phyloP scores from a whole-genome alignment of 2,888 invertebrate genomes.

The Diarsia dahlii region DNA sequence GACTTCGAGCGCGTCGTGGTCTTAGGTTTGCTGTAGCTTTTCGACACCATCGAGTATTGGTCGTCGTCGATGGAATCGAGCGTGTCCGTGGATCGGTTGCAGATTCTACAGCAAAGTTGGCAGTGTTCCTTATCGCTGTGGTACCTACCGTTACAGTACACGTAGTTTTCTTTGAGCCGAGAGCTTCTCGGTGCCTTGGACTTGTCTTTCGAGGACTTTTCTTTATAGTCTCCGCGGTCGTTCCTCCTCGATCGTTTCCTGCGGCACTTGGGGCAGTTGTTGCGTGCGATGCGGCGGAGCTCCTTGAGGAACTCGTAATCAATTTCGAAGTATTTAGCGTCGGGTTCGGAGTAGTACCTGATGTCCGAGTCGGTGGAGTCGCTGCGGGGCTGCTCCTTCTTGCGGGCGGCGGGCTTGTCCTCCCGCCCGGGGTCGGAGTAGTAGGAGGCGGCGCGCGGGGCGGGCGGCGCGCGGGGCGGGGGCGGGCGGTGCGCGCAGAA shows the following conservation, averaged over 20 bases:
- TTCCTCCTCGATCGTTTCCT: slow-evolving; percentile 73
- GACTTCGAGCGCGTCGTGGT: slow-evolving; percentile 73
- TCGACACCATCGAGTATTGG: slow-evolving; percentile 81
- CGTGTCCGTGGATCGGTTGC: slow-evolving; percentile 84
- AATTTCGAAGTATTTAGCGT: slow-evolving; percentile 88
- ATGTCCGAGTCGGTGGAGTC: slow-evolving; percentile 79
- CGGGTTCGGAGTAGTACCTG: slow-evolving; percentile 88
- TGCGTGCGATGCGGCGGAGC: slow-evolving; percentile 83
- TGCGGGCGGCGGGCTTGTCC: slow-evolving; percentile 59
- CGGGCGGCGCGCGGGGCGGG: slow-evolving; percentile 68
- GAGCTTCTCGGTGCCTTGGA: slow-evolving; percentile 67
- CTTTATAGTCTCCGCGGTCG: slow-evolving; percentile 60
- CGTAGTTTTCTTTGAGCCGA: slow-evolving; percentile 75
- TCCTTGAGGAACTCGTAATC: slow-evolving; percentile 88
- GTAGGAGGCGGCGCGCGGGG: slow-evolving; percentile 75
- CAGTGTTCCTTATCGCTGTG: slow-evolving; percentile 85
- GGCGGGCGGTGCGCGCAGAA: slow-evolving; percentile 48
- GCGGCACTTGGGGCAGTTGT: slow-evolving; percentile 85
- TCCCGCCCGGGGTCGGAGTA: slow-evolving; percentile 84
- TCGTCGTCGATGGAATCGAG: slow-evolving; percentile 85
- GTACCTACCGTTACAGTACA: slow-evolving; percentile 83
- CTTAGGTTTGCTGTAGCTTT: slow-evolving; percentile 80
- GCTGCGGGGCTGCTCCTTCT: slow-evolving; percentile 67
- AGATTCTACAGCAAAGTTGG: slow-evolving; percentile 82
- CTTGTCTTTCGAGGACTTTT: slow-evolving; percentile 66